A percentile compares a stretch with the other conserved stretches of the same genome.
Evolutionary conservation across 2,888 invertebrate genomes (phyloP).

Genomic region (Kryphioiulus occultus): DNA sequence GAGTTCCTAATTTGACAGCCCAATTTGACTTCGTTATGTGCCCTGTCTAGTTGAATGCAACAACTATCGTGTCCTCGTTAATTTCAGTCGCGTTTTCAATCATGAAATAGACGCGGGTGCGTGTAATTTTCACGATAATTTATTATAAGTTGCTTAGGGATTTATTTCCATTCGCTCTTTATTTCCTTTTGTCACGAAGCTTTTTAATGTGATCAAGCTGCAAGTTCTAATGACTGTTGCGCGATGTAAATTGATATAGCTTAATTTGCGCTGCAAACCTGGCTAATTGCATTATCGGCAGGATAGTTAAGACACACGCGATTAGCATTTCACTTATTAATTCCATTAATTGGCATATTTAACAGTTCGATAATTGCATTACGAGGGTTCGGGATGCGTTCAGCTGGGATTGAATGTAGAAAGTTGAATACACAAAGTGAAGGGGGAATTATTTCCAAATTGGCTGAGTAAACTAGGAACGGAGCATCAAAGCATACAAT

Average conservation of each 20-base stretch:
- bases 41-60: background rate
- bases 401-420: conserved; percentile 31
- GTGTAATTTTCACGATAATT: conserved; percentile 36
- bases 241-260: conserved; percentile 46
- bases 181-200: conserved; percentile 39
- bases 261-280: conserved; percentile 47
- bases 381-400: conserved; percentile 43
- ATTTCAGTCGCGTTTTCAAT: background rate
- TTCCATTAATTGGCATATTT: conserved; percentile 52
- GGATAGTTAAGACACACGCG: conserved; percentile 48
- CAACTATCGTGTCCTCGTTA: background rate
- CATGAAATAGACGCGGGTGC: background rate
- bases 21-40: background rate
- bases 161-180: conserved; percentile 27
- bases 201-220: conserved; percentile 36
- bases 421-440: conserved; percentile 32
- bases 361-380: conserved; percentile 52
- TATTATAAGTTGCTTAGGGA: conserved; percentile 39
- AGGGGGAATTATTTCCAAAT: conserved; percentile 33
- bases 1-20: too few species aligned
- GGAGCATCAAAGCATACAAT: background rate
- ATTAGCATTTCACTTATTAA: conserved; percentile 51
- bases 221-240: conserved; percentile 36
- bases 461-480: background rate
- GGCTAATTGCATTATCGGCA: conserved; percentile 47